phyloP scores from a whole-genome alignment of 2,797 vertebrate species.

The Cuniculus paca region DNA sequence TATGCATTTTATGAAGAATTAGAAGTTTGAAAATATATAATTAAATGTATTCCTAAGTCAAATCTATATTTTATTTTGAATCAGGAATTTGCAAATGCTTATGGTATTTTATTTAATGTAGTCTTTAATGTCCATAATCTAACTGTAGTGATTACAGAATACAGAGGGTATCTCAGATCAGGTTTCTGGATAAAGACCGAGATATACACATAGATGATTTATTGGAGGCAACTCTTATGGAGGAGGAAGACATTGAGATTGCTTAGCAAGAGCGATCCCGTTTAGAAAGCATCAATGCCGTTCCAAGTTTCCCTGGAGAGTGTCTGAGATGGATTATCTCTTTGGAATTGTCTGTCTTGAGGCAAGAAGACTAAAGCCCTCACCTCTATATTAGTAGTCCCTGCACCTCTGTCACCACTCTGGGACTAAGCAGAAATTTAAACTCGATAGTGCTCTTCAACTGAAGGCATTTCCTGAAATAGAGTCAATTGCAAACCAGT shows the following conservation, averaged over 20 bases:
- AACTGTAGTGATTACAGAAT: not conserved
- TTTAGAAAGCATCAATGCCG: not conserved
- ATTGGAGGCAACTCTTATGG: not conserved
- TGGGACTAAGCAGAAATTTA: not conserved
- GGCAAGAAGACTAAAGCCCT: not conserved
- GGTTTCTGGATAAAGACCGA: not conserved
- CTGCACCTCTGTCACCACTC: not conserved
- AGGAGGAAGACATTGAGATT: not conserved
- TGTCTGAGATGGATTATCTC: not conserved
- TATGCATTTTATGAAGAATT: not conserved
- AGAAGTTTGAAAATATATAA: not conserved
- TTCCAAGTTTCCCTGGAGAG: not conserved
- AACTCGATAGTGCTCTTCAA: not conserved
- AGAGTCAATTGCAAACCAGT: not conserved
- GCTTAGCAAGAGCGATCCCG: not conserved
- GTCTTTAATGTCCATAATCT: not conserved
- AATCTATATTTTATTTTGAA: not conserved
- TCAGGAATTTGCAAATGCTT: not conserved
- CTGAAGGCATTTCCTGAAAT: not conserved
- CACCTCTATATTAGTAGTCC: not conserved
- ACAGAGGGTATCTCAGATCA: not conserved
- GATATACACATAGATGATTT: not conserved
- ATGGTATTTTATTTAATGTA: not conserved
- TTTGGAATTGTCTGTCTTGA: not conserved
- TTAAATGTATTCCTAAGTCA: not conserved